phyloP scores from a whole-genome alignment of 2,888 invertebrate species.

The Tineola bisselliella region DNA sequence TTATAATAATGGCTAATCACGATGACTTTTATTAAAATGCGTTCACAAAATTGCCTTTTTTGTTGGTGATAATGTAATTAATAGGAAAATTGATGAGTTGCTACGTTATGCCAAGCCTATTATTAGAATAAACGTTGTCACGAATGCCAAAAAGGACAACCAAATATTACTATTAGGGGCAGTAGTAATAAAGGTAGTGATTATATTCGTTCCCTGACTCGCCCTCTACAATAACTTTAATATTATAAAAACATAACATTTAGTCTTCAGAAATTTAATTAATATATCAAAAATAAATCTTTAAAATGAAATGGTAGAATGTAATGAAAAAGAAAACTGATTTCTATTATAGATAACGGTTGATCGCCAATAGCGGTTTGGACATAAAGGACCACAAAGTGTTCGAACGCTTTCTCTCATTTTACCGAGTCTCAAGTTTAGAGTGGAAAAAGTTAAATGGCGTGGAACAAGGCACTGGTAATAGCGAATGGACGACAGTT shows the following conservation, averaged over 20 bases:
- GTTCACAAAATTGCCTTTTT: background rate
- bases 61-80: conserved; percentile 6
- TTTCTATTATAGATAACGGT: conserved; percentile 14
- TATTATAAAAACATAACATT: background rate
- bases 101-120: conserved; percentile 5
- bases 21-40: background rate
- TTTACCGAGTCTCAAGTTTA: conserved; percentile 8
- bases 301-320: conserved; percentile 10
- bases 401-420: conserved; percentile 4
- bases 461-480: conserved; percentile 48
- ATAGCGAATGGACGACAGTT: conserved; percentile 54
- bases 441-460: conserved; percentile 39
- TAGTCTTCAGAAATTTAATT: background rate
- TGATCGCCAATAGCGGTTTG: conserved; percentile 9
- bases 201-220: background rate
- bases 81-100: conserved; percentile 1
- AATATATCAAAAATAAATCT: background rate
- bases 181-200: background rate
- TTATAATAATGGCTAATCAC: background rate
- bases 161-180: background rate
- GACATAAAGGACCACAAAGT: conserved; percentile 12
- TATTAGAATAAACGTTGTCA: conserved; percentile 5
- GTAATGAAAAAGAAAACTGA: conserved; percentile 12
- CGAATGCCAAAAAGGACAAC: background rate
- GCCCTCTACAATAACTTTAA: background rate